Base-by-base conservation (phyloP, 1,140 invertebrate species). In the Camponotus vicinus region DNA sequence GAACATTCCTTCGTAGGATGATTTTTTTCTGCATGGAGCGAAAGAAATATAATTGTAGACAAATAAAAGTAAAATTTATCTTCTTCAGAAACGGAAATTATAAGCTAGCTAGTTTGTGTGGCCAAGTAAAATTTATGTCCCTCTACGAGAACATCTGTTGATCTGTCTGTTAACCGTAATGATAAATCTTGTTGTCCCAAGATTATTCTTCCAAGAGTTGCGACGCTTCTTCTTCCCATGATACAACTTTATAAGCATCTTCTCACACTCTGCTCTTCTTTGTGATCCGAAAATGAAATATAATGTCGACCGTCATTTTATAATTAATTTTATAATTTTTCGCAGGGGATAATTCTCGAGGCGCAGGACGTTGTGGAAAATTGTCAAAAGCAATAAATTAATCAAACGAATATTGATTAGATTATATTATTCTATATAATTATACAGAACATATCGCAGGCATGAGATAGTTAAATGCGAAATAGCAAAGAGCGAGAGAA, bases 381-480 rank as follows among this genome's bases (percentile, higher is more conserved):
- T 67, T 27, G 7, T 27, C n/a, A n/a, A 49, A 37, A 49, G 11
- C 55, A 34, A 73, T 59, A 45, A 83, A 83, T 73, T 73, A 83
- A 71, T 71, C 27, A 21, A 34, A 63, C 34, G 66, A 27, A 73
- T 49, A 61, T 61, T 61, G 61, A 42, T 37, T 27, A 52, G 40
- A 55, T 27, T 15, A 49, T n/a, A 32, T 49, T 49, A 71, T 37
- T 82, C 34, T 52, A 52, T 13, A 18, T 80, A 82, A 45, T 73
- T 52, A 73, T 73, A 61, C 37, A 61, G 69, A 11, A 18, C 52
- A 69, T 15, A 37, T 40, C 27, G 21, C 67, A 18, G 18, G 52
- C 55, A 52, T 52, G 32, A 37, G 13, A 75, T 61, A 11, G 32
- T 8, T 75, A 71, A 82, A 61, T 61, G 79, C 61, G 67, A 73